Percentiles rank a stretch among this genome's conserved stretches.
phyloP scores from a whole-genome alignment of 2,797 vertebrate species.

The Salmo trutta region DNA sequence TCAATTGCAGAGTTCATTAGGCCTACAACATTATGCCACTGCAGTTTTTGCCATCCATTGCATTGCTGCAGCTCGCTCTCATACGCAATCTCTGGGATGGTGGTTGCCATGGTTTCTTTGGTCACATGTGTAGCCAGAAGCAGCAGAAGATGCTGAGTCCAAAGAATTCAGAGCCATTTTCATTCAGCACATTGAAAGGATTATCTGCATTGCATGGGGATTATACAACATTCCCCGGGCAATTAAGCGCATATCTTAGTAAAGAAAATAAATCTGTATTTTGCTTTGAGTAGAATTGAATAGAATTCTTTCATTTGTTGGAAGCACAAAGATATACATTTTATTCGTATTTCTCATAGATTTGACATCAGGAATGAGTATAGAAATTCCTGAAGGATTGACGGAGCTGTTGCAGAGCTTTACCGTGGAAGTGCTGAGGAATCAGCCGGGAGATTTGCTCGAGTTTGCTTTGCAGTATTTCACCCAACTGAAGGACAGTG shows the following conservation, averaged over 20 bases:
- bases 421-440: constrained; percentile 98
- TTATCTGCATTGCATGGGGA: constrained; percentile 35
- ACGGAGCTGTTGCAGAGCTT: constrained; percentile 99
- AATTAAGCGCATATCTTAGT: not conserved
- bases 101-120: constrained; percentile 93
- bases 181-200: constrained; percentile 67
- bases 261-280: constrained; percentile 7
- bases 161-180: constrained; percentile 64
- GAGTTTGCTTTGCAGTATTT: constrained; percentile 98
- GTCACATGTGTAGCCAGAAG: constrained; percentile 85
- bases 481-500: constrained; percentile 87
- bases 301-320: not conserved
- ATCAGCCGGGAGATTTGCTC: constrained; percentile 92
- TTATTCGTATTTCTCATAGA: constrained; percentile 71
- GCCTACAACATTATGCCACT: constrained; percentile 27
- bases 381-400: constrained; percentile 98
- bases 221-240: constrained; percentile 23
- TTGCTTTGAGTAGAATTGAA: constrained; percentile 22
- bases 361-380: constrained; percentile 90
- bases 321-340: constrained; percentile 62
- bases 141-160: constrained; percentile 53
- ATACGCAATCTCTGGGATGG: constrained; percentile 80
- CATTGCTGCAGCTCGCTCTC: constrained; percentile 50
- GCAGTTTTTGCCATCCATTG: constrained; percentile 51
- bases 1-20: too few species aligned